A percentile compares a stretch with the other conserved stretches of the same genome.
These are phyloP conservation scores for Harmothoe impar DNA, from an alignment of 2,888 invertebrate species.

Conservation along the genomic window DNA sequence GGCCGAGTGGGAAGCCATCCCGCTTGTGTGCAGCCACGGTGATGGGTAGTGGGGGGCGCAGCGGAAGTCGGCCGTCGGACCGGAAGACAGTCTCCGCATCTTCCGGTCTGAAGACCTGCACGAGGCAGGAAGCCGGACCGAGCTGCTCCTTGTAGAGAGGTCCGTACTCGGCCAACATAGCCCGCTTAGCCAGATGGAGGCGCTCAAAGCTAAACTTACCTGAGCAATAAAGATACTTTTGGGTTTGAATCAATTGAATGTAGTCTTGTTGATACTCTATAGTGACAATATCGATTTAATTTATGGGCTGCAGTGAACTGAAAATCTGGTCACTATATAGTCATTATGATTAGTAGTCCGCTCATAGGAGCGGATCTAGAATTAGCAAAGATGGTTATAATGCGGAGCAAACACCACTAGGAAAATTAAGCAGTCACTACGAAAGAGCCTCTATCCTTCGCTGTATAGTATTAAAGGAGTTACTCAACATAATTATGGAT, in stretches of 20 bases:
- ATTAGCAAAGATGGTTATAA: no score
- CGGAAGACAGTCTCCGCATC: conserved; percentile 74
- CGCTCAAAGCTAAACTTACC: conserved; percentile 68
- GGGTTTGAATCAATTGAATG: not conserved
- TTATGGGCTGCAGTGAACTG: no score
- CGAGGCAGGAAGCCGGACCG: conserved; percentile 75
- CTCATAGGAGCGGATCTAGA: no score
- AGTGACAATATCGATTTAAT: no score
- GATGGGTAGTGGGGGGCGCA: conserved; percentile 69
- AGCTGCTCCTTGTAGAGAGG: conserved; percentile 77
- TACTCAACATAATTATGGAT: no score
- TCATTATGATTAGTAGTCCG: no score
- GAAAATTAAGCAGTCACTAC: no score
- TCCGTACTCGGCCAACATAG: conserved; percentile 71
- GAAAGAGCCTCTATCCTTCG: no score
- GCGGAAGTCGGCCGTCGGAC: conserved; percentile 73
- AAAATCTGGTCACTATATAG: no score
- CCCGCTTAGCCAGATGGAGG: conserved; percentile 68
- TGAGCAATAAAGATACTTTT: conserved; percentile 13
- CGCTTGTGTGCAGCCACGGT: conserved; percentile 65
- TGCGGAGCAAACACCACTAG: no score
- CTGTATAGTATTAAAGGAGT: no score
- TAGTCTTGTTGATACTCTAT: no score
- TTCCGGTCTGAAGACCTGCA: conserved; percentile 80
- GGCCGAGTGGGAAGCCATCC: conserved; percentile 69